phyloP scores from a whole-genome alignment of 1,140 invertebrate species.

The Ostrea edulis region DNA sequence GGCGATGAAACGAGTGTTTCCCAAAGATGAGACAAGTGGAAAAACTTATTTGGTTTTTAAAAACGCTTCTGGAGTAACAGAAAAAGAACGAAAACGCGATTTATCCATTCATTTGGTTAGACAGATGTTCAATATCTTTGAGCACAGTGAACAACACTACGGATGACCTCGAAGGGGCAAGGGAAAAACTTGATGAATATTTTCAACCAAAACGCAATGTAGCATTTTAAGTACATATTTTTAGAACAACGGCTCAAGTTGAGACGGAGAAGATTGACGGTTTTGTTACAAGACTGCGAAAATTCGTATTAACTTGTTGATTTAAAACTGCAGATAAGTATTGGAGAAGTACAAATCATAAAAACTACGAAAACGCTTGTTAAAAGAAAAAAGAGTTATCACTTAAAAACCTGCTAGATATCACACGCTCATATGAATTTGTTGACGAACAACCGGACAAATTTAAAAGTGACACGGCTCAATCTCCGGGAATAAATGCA shows the following conservation, averaged over 20 bases:
- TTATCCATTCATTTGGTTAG: not conserved
- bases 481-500: too few relatives aligned
- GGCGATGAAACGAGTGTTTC: not conserved
- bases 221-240: not conserved
- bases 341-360: not conserved
- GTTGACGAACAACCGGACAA: not conserved
- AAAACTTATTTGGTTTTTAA: not conserved
- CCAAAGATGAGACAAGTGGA: not conserved
- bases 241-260: not conserved
- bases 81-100: not conserved
- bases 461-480: not conserved
- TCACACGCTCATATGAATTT: not conserved
- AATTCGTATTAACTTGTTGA: not conserved
- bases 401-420: not conserved
- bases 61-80: not conserved
- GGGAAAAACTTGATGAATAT: not conserved
- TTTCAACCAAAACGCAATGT: not conserved
- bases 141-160: not conserved
- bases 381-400: constrained; percentile 6
- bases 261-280: not conserved
- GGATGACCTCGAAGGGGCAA: not conserved
- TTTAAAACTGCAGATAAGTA: not conserved
- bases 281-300: constrained; percentile 2
- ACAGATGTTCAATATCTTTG: not conserved
- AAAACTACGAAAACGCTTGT: not conserved